Conservation (phyloP, 2,113 vertebrate genomes). For the Nerophis lumbriciformis region DNA sequence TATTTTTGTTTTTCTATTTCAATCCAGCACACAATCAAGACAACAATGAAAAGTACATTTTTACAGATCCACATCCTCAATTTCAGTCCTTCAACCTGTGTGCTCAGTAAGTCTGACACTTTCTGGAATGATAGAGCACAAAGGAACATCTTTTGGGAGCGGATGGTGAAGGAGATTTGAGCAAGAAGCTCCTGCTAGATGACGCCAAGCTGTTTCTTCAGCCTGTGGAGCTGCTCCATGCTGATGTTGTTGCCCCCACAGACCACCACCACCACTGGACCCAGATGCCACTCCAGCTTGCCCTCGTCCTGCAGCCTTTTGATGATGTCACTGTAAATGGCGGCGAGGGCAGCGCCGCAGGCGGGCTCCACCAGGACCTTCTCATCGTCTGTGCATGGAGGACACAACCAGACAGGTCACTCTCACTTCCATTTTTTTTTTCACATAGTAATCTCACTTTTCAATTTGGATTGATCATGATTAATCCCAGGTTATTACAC, state of each 20-base stretch:
- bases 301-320: conserved; percentile 73
- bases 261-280: conserved; percentile 78
- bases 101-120: conserved; percentile 13
- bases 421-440: neutral
- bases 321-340: conserved; percentile 78
- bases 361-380: conserved; percentile 84
- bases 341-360: conserved; percentile 82
- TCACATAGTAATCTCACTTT: too few relatives aligned
- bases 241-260: conserved; percentile 84
- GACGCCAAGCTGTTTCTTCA: conserved; percentile 75
- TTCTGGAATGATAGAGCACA: conserved; percentile 44
- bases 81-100: neutral
- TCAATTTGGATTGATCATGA: too few relatives aligned
- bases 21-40: too few relatives aligned
- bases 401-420: conserved; percentile 4
- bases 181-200: conserved; percentile 15
- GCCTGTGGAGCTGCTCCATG: conserved; percentile 63
- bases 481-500: too few relatives aligned
- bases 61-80: neutral
- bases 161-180: conserved; percentile 10
- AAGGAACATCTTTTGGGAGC: neutral
- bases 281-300: conserved; percentile 57
- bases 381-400: conserved; percentile 79
- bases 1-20: too few relatives aligned
- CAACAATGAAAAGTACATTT: neutral